A percentile compares a stretch with the other conserved stretches of the same genome.
Conservation (phyloP, 2,888 invertebrate species). For the Tetragnatha montana region DNA sequence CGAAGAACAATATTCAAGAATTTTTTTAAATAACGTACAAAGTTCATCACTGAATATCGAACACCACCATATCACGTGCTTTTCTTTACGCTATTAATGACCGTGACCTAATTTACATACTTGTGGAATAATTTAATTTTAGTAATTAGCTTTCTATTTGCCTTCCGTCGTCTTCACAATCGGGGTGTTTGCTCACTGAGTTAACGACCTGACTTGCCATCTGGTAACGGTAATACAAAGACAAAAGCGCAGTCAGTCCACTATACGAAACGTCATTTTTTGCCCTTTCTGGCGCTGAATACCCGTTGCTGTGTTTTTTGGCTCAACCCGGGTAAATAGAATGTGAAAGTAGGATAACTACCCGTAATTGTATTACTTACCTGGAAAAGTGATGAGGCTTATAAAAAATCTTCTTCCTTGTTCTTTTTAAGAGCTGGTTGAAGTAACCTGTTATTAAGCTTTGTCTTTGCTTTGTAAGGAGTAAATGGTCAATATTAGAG, state of each 20-base stretch:
- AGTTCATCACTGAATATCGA: too few species aligned
- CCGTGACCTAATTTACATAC: slow-evolving; percentile 37
- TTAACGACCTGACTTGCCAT: slow-evolving; percentile 29
- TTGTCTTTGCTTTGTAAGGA: too few species aligned
- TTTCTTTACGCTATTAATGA: slow-evolving; percentile 30
- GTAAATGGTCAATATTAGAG: too few species aligned
- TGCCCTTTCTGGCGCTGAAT: not conserved
- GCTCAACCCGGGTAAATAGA: not conserved
- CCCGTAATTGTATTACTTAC: not conserved
- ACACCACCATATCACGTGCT: not conserved
- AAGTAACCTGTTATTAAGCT: too few species aligned
- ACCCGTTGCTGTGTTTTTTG: not conserved
- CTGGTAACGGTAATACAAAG: slow-evolving; percentile 13
- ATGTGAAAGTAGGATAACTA: not conserved
- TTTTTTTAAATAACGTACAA: too few species aligned
- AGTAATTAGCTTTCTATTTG: slow-evolving; percentile 54
- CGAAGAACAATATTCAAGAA: too few species aligned
- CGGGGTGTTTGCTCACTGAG: slow-evolving; percentile 35
- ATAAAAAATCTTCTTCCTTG: not conserved
- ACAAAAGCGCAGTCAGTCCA: not conserved
- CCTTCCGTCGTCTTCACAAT: slow-evolving; percentile 2
- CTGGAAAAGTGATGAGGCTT: not conserved
- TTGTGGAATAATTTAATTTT: slow-evolving; percentile 44
- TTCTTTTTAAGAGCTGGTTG: not conserved
- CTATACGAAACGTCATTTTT: not conserved